Percentiles rank a stretch among this genome's conserved stretches.
phyloP scores from a whole-genome alignment of 2,113 vertebrate species.

The Physeter macrocephalus region DNA sequence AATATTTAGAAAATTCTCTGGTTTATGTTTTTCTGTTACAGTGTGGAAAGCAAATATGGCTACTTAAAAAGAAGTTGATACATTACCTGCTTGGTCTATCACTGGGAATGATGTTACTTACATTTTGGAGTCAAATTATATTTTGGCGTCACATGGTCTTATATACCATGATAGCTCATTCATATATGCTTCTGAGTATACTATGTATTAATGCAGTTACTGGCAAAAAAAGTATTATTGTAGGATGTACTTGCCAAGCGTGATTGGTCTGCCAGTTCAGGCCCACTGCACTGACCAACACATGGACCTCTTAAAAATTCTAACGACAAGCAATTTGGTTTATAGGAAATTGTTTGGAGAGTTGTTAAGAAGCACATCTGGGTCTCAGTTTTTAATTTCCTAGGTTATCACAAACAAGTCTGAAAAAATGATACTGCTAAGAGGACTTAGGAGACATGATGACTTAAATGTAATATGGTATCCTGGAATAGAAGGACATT shows the following conservation, averaged over 20 bases:
- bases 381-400: background rate
- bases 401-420: background rate
- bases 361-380: background rate
- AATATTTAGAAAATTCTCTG: conserved; percentile 49
- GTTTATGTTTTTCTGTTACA: background rate
- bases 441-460: background rate
- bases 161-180: background rate
- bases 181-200: background rate
- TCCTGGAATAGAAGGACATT: background rate
- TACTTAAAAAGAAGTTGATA: background rate
- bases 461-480: background rate
- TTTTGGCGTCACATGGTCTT: background rate
- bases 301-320: background rate
- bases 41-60: background rate
- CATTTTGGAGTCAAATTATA: background rate
- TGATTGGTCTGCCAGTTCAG: background rate
- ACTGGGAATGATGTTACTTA: background rate
- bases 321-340: background rate
- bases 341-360: background rate
- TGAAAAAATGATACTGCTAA: background rate
- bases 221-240: background rate
- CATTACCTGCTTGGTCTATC: background rate
- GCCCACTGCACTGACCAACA: background rate
- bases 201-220: background rate
- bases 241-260: background rate